Evolutionary conservation across 2,888 invertebrate genomes (phyloP).

Genomic region (Drosophila yooni): DNA sequence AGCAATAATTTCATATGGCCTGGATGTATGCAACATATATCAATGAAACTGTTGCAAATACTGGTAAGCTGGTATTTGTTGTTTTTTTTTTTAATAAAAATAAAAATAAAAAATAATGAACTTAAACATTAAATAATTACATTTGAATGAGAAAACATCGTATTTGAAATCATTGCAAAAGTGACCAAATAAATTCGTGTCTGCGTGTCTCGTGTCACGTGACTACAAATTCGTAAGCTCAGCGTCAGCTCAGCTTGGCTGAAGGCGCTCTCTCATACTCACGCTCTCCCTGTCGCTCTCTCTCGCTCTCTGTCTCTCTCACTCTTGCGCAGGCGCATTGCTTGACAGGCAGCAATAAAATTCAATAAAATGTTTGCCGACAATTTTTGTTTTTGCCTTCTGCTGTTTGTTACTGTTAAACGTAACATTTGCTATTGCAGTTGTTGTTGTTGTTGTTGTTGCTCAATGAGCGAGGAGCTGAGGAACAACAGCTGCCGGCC

Average conservation of each 20-base stretch:
- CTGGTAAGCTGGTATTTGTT: not conserved
- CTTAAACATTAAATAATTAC: not conserved
- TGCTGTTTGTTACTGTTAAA: conserved; percentile 27
- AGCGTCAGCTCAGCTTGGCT: conserved; percentile 1
- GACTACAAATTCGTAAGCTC: not conserved
- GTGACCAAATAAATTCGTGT: not conserved
- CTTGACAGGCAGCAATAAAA: conserved; percentile 40
- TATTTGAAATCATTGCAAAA: not conserved
- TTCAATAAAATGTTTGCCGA: conserved; percentile 69
- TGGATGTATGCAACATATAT: not conserved
- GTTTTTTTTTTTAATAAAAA: not conserved
- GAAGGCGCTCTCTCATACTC: not conserved
- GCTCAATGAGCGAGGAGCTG: conserved; percentile 23
- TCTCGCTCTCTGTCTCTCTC: conserved; percentile 7
- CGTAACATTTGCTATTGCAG: conserved; percentile 6
- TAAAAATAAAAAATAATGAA: not conserved
- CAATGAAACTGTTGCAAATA: not conserved
- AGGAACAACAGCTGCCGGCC: conserved; percentile 58
- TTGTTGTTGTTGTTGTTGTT: not conserved
- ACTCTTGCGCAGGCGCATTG: conserved; percentile 59
- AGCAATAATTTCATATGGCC: not conserved
- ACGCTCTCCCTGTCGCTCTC: not conserved
- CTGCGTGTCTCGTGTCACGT: not conserved
- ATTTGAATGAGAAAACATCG: not conserved
- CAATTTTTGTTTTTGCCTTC: conserved; percentile 46